A percentile compares a stretch with the other conserved stretches of the same genome.
These are phyloP conservation scores for Gymnocephalus cernua DNA, from an alignment of 2,113 vertebrate genomes.

Conservation along the genomic window DNA sequence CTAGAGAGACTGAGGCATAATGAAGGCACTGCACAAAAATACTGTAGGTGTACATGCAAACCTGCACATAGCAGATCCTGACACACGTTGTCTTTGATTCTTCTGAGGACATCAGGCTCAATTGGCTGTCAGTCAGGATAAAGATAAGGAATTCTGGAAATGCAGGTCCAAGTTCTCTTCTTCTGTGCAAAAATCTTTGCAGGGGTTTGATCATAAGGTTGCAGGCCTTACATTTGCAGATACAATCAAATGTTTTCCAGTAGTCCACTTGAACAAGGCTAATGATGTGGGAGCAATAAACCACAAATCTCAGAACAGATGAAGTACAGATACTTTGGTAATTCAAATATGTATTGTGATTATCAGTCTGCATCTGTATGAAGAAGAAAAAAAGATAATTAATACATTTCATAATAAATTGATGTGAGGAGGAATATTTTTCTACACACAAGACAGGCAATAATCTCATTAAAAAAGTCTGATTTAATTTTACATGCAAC, in stretches of 20 bases:
- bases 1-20: background rate
- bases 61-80: constrained; percentile 34
- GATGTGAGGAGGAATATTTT: background rate
- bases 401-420: background rate
- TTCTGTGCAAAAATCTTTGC: background rate
- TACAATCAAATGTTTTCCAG: background rate
- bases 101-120: background rate
- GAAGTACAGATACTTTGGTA: background rate
- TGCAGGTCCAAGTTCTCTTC: background rate
- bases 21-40: background rate
- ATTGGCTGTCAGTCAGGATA: background rate
- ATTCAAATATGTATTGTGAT: constrained; percentile 14
- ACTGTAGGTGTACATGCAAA: constrained; percentile 3
- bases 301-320: background rate
- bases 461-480: background rate
- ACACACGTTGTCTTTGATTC: background rate
- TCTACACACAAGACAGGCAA: background rate
- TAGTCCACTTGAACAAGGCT: background rate
- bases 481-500: background rate
- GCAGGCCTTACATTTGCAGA: background rate
- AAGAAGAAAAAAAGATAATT: background rate
- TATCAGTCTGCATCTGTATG: constrained; percentile 19
- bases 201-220: background rate
- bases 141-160: background rate
- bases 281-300: background rate